Evolutionary conservation across 2,113 vertebrate species (phyloP), one percentile per base, ranked within the genome.

Genomic region (Leptosomus discolor): DNA sequence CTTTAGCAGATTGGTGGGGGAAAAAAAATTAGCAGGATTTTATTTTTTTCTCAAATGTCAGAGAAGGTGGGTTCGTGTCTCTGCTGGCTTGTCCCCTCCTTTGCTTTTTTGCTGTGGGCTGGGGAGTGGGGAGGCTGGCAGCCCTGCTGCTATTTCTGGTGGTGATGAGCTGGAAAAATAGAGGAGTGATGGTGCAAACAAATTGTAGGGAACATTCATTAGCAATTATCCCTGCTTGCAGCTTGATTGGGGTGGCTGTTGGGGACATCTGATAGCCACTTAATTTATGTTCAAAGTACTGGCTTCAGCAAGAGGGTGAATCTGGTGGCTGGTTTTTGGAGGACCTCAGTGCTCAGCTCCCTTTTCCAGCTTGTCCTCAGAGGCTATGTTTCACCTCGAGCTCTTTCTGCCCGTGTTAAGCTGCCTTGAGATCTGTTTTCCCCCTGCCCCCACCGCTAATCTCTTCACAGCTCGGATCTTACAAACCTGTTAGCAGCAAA

Each of bases 41-140:
- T 56, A 71, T 37, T 68, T 41, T 73, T 67, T 54, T 8, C 19
- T 88, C 54, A 63, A 76, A 75, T 88, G 78, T 60, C 85, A 50
- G 75, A 71, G 69, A 68, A 88, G 75, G 80, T 80, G 79, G 71
- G 67, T 83, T 85, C 1, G 3, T 85, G 68, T 83, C 73, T 58
- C 51, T 69, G 45, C 85, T 82, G 93, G 37, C 90, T 92, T 19
- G 8, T 95, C 94, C 88, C 51, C 70, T 93, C 23, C 80, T 91
- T 95, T 92, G 92, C 90, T 94, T 90, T 51, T 85, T 69, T 67
- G 69, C 92, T 94, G 92, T 87, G 85, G 90, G 92, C 95, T 92
- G 93, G 6, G 11, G 83, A 93, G 70, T 34, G 18, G 56, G 86
- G 92, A 95, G 83, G 95, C 79, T 94, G 94, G 85, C 86, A 96